These are phyloP conservation scores for Helobdella robusta DNA, from an alignment of 2,888 invertebrate genomes.

Conservation along the genomic window DNA sequence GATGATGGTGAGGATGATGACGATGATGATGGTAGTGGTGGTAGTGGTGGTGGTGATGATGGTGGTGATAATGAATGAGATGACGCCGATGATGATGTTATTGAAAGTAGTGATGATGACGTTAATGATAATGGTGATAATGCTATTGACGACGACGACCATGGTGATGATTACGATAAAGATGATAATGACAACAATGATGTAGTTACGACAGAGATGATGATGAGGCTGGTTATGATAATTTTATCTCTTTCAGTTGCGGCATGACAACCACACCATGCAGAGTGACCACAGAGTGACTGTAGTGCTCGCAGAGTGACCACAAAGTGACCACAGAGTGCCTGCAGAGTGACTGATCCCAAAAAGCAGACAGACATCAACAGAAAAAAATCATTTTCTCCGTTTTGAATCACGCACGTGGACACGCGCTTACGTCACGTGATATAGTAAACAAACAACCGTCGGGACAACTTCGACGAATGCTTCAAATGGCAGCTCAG, in stretches of 20 bases:
- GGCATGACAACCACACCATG: no score
- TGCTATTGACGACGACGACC: neutral
- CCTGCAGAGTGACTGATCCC: no score
- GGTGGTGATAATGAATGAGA: neutral
- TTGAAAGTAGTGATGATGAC: neutral
- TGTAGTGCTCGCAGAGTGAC: no score
- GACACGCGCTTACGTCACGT: no score
- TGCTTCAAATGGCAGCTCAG: no score
- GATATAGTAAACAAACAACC: no score
- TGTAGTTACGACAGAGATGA: neutral
- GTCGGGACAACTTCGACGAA: no score
- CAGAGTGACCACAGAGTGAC: no score
- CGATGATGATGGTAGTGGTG: constrained; percentile 4
- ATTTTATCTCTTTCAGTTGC: neutral
- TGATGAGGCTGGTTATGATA: constrained; percentile 3
- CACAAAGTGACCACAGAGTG: no score
- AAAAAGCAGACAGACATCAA: no score
- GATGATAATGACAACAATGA: neutral
- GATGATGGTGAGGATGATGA: constrained; percentile 1
- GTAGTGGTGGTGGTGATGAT: constrained; percentile 4
- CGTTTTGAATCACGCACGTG: no score
- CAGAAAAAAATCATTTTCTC: no score
- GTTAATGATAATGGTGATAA: neutral
- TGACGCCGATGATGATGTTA: constrained; percentile 4
- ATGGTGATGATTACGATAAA: constrained; percentile 9